Evolutionary conservation across 1,140 invertebrate species (phyloP).

Genomic region (Leucophenga varia): DNA sequence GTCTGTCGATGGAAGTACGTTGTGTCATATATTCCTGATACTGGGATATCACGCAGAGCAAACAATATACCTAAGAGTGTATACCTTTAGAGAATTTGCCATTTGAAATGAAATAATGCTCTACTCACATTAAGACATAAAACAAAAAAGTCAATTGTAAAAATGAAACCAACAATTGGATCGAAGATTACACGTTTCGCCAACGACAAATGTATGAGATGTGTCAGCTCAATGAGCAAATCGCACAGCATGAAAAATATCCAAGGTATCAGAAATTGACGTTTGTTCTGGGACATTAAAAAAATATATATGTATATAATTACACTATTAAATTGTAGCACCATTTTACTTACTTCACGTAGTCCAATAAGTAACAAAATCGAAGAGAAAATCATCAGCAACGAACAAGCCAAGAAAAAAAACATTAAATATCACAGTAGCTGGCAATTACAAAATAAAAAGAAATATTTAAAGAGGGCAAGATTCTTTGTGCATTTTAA

Average conservation of each 20-base stretch:
- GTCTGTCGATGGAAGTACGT: too few species aligned
- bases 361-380: conserved; percentile 35
- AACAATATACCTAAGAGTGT: conserved; percentile 46
- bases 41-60: conserved; percentile 44
- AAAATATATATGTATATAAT: background rate
- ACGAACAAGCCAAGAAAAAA: conserved; percentile 46
- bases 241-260: conserved; percentile 41
- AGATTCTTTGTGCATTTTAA: too few species aligned
- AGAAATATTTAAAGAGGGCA: background rate
- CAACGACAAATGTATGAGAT: conserved; percentile 34
- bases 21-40: conserved; percentile 34
- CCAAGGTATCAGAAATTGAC: conserved; percentile 42
- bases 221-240: conserved; percentile 36
- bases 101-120: background rate
- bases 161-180: conserved; percentile 47
- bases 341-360: conserved; percentile 35
- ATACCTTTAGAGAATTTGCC: background rate
- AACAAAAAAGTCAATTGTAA: conserved; percentile 47
- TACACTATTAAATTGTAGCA: too few species aligned
- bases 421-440: conserved; percentile 52
- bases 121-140: conserved; percentile 47
- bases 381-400: conserved; percentile 40
- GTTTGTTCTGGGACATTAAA: conserved; percentile 44
- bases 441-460: conserved; percentile 29
- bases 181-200: conserved; percentile 39